Conservation (phyloP, 2,113 vertebrate genomes). For the Triplophysa dalaica region DNA sequence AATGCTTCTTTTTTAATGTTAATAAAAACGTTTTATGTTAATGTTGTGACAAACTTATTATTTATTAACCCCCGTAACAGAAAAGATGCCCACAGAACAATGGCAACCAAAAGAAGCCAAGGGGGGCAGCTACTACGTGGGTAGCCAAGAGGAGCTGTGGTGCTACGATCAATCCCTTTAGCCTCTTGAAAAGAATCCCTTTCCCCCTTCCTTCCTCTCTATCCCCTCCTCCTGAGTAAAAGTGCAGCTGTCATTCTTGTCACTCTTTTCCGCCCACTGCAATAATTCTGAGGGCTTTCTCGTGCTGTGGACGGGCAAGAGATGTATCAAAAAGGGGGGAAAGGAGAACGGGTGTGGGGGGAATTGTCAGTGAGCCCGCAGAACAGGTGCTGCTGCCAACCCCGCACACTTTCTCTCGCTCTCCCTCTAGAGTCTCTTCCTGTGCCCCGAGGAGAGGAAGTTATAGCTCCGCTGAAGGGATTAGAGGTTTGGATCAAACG, state of each 20-base stretch:
- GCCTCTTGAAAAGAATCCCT: constrained; percentile 58
- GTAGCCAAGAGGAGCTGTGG: background rate
- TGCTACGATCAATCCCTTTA: constrained; percentile 26
- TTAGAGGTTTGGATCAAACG: constrained; percentile 31
- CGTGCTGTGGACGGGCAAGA: constrained; percentile 3
- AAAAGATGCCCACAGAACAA: background rate
- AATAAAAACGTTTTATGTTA: no score
- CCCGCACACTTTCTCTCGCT: constrained; percentile 47
- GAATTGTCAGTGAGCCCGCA: constrained; percentile 50
- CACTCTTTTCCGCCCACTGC: constrained; percentile 47
- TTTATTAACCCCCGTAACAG: no score
- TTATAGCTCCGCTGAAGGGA: constrained; percentile 13
- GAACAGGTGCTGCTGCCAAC: constrained; percentile 59
- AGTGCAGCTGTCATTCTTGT: constrained; percentile 67
- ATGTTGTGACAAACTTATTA: no score
- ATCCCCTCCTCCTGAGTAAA: constrained; percentile 57
- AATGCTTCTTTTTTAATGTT: no score
- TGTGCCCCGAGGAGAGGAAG: constrained; percentile 27
- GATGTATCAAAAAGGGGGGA: constrained; percentile 32
- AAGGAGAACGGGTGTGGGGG: constrained; percentile 55
- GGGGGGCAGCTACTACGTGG: background rate
- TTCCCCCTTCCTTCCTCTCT: constrained; percentile 47
- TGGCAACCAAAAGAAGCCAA: background rate
- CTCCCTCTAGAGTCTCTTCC: constrained; percentile 50
- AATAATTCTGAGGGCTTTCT: constrained; percentile 20